A percentile compares a stretch with the other conserved stretches of the same genome.
phyloP scores from a whole-genome alignment of 1,140 invertebrate genomes.

The Achatina immaculata region DNA sequence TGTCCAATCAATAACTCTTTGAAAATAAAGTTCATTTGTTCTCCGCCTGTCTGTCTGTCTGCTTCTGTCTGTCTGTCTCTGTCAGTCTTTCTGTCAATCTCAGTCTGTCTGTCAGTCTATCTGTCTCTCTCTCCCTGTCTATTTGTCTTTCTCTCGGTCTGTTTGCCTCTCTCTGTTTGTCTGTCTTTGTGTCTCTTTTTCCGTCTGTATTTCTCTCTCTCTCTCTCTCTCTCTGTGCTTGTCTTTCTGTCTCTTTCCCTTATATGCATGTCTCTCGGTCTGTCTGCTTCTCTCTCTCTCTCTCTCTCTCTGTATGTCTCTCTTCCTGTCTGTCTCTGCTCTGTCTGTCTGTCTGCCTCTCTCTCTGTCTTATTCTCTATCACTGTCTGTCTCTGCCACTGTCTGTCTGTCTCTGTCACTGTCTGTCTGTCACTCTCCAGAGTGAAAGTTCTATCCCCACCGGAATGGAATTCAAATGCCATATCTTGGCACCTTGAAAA shows the following conservation, averaged over 20 bases:
- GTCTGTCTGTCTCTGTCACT: neutral
- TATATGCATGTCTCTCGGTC: no score
- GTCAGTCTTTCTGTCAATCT: neutral
- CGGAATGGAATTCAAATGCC: no score
- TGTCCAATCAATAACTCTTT: no score
- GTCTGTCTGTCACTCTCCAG: slow-evolving; percentile 15
- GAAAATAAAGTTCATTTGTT: no score
- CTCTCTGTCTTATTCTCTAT: neutral
- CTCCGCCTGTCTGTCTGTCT: neutral
- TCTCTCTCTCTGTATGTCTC: slow-evolving; percentile 20
- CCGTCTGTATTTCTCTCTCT: slow-evolving; percentile 4
- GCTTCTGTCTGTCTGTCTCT: neutral
- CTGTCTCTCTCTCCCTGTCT: slow-evolving; percentile 1
- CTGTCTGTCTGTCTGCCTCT: slow-evolving; percentile 12
- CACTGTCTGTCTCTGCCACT: neutral
- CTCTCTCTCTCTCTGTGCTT: neutral
- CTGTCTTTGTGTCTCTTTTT: neutral
- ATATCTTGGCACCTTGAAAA: no score
- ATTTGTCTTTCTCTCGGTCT: neutral
- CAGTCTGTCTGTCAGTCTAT: slow-evolving; percentile 5
- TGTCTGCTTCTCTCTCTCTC: no score
- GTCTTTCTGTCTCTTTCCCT: slow-evolving; percentile 1
- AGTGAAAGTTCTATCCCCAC: no score
- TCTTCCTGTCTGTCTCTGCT: slow-evolving; percentile 4
- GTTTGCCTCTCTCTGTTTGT: neutral